These are phyloP conservation scores for Eubasilissa splendida DNA, from an alignment of 2,888 invertebrate species.

Conservation along the genomic window DNA sequence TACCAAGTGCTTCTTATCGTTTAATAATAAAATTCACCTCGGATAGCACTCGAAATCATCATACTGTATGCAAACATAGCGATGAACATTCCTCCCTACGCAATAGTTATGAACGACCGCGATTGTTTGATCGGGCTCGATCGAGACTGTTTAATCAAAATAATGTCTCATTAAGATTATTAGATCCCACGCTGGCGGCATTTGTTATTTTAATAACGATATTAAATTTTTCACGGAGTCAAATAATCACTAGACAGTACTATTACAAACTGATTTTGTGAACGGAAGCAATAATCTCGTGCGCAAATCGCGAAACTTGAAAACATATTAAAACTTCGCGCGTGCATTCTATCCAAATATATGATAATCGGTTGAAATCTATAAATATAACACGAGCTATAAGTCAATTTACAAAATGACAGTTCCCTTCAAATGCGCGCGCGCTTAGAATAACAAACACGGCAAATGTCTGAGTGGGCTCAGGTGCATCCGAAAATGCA, in stretches of 20 bases:
- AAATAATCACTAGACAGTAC: not conserved
- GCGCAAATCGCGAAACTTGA: not conserved
- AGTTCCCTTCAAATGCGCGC: slow-evolving; percentile 27
- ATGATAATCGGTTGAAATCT: slow-evolving; percentile 19
- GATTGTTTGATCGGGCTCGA: not conserved
- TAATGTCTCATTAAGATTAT: not conserved
- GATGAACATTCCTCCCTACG: not conserved
- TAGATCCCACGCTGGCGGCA: not conserved
- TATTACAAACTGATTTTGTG: not conserved
- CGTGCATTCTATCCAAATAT: slow-evolving; percentile 7
- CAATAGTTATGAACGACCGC: not conserved
- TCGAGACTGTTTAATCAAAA: not conserved
- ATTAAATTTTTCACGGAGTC: not conserved
- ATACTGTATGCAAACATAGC: not conserved
- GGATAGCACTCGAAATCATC: not conserved
- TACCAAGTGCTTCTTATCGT: not conserved
- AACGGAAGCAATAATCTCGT: not conserved
- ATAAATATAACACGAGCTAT: slow-evolving; percentile 14
- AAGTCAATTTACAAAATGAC: slow-evolving; percentile 38
- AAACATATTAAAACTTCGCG: slow-evolving; percentile 4
- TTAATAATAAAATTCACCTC: slow-evolving; percentile 11
- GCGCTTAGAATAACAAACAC: slow-evolving; percentile 21
- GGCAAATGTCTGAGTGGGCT: not conserved
- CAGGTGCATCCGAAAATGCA: not conserved
- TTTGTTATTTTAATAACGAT: not conserved